phyloP scores from a whole-genome alignment of 2,888 invertebrate genomes.

The Eurois occulta region DNA sequence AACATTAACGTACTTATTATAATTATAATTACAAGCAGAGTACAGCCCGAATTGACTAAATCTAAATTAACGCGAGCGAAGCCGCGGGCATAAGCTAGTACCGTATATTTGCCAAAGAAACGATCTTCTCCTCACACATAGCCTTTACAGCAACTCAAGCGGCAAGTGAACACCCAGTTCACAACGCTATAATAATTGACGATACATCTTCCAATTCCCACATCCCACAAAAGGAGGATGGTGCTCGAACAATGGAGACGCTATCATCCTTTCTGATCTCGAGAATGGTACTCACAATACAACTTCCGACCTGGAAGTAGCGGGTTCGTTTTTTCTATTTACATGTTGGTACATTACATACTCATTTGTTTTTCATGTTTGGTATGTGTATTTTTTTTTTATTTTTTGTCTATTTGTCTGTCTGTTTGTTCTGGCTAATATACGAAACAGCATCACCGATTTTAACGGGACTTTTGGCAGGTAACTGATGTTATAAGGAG shows the following conservation, averaged over 20 bases:
- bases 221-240: constrained; percentile 75
- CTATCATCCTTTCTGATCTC: constrained; percentile 83
- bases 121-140: background rate
- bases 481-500: too few species aligned
- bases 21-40: too few species aligned
- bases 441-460: too few species aligned
- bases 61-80: too few species aligned
- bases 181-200: constrained; percentile 58
- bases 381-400: too few species aligned
- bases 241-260: constrained; percentile 74
- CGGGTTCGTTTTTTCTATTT: constrained; percentile 45
- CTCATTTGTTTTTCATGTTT: background rate
- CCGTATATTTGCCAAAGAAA: background rate
- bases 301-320: constrained; percentile 72
- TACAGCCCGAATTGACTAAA: too few species aligned
- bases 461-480: too few species aligned
- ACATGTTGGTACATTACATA: constrained; percentile 25
- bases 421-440: too few species aligned
- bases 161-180: constrained; percentile 55
- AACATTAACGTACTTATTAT: too few species aligned
- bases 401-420: too few species aligned
- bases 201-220: constrained; percentile 70
- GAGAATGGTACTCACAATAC: constrained; percentile 75
- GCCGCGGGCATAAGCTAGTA: too few species aligned
- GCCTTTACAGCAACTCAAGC: constrained; percentile 43